Conservation (phyloP, 2,797 vertebrate genomes). For the Diplodus puntazzo region DNA sequence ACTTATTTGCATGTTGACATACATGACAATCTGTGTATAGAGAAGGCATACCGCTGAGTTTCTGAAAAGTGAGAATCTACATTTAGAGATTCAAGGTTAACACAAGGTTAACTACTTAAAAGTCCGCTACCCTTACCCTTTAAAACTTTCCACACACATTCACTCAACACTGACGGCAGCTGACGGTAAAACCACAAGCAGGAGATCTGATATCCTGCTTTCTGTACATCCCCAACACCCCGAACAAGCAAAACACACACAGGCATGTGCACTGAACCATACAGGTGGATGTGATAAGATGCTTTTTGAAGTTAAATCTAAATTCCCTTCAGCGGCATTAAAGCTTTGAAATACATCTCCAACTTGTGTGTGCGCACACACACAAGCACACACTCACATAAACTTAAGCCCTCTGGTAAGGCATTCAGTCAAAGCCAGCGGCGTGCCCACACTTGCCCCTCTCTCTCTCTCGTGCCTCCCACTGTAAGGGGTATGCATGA, state of each 20-base stretch:
- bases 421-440: conserved; percentile 70
- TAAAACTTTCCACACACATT: conserved; percentile 38
- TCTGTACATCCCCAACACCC: conserved; percentile 35
- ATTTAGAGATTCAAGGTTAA: conserved; percentile 23
- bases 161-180: conserved; percentile 56
- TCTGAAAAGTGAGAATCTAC: conserved; percentile 32
- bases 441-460: conserved; percentile 81
- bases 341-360: conserved; percentile 32
- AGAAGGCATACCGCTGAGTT: neutral
- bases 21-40: neutral
- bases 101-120: conserved; percentile 9
- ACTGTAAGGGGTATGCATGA: conserved; percentile 56
- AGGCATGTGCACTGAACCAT: conserved; percentile 14
- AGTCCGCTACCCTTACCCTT: conserved; percentile 38
- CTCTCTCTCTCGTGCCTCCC: conserved; percentile 52
- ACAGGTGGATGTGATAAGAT: conserved; percentile 49
- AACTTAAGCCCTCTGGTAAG: conserved; percentile 70
- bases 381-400: conserved; percentile 37
- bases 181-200: conserved; percentile 66
- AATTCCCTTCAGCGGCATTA: conserved; percentile 37
- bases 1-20: neutral
- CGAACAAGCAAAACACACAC: conserved; percentile 13
- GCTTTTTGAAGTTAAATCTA: conserved; percentile 47
- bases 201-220: conserved; percentile 67
- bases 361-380: conserved; percentile 2